Evolutionary conservation across 2,113 vertebrate genomes (phyloP).

Genomic region (Syngnathoides biaculeatus): DNA sequence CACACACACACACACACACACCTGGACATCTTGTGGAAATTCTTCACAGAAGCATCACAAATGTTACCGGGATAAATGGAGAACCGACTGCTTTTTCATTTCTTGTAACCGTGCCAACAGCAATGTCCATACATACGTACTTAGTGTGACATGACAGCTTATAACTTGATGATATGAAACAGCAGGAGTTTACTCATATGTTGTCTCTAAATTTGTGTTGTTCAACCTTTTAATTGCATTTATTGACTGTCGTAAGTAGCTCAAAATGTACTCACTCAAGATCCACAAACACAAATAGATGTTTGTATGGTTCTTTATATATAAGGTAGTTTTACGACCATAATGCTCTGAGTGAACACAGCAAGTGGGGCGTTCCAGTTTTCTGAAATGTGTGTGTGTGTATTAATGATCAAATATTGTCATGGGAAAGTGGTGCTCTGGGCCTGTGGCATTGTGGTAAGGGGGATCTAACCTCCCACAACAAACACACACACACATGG

Average conservation of each 20-base stretch:
- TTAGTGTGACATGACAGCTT: not conserved
- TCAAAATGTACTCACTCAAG: not conserved
- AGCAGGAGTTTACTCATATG: not conserved
- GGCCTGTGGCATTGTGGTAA: conserved; percentile 37
- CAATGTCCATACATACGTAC: too few relatives aligned
- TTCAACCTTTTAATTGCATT: not conserved
- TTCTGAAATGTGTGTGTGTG: not conserved
- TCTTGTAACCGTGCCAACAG: too few relatives aligned
- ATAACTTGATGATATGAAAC: not conserved
- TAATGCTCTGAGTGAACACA: too few relatives aligned
- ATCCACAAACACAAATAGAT: conserved; percentile 1
- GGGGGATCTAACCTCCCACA: conserved; percentile 33
- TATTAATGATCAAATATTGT: conserved; percentile 27
- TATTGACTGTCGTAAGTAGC: not conserved
- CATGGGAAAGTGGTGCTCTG: conserved; percentile 42
- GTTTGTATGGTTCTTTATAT: too few relatives aligned
- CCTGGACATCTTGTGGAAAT: not conserved
- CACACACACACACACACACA: not conserved
- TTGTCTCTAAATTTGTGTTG: not conserved
- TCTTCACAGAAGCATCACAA: not conserved
- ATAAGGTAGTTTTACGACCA: too few relatives aligned
- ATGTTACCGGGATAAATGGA: not conserved
- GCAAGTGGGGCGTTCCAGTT: not conserved
- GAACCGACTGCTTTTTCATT: not conserved
- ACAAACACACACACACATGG: conserved; percentile 4